A percentile compares a stretch with the other conserved stretches of the same genome.
Evolutionary conservation across 2,888 invertebrate species (phyloP).

Genomic region (Cheilosia scutellata): DNA sequence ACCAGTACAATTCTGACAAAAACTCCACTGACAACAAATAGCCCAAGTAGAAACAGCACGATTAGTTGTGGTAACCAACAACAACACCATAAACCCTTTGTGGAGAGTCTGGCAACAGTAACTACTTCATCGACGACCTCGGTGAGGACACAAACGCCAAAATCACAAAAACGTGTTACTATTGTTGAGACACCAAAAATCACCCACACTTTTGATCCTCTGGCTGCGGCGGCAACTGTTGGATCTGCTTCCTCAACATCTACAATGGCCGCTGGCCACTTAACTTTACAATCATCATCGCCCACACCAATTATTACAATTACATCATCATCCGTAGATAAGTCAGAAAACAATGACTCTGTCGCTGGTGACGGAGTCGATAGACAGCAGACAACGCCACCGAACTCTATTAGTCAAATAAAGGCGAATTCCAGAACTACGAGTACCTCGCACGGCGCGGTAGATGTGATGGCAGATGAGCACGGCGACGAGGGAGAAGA

Average conservation of each 20-base stretch:
- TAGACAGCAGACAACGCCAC: slow-evolving; percentile 45
- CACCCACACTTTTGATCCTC: slow-evolving; percentile 81
- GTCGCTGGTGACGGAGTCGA: slow-evolving; percentile 32
- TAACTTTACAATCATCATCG: slow-evolving; percentile 48
- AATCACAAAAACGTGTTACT: slow-evolving; percentile 83
- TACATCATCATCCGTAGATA: slow-evolving; percentile 73
- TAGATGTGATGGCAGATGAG: slow-evolving; percentile 11
- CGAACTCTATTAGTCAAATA: slow-evolving; percentile 76
- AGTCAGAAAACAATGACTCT: slow-evolving; percentile 34
- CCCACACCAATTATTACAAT: slow-evolving; percentile 79
- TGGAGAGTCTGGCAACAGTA: slow-evolving; percentile 75
- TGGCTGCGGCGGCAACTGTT: slow-evolving; percentile 78
- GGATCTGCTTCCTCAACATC: slow-evolving; percentile 35
- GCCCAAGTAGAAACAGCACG: slow-evolving; percentile 45
- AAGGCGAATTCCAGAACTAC: slow-evolving; percentile 37
- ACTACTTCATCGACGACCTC: slow-evolving; percentile 76
- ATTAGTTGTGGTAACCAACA: slow-evolving; percentile 57
- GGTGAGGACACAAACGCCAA: slow-evolving; percentile 81
- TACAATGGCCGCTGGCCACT: slow-evolving; percentile 18
- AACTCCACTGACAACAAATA: slow-evolving; percentile 39
- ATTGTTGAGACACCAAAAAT: slow-evolving; percentile 82
- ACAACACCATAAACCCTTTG: slow-evolving; percentile 81
- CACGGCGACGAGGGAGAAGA: slow-evolving; percentile 71
- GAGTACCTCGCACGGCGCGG: slow-evolving; percentile 2
- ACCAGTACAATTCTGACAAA: slow-evolving; percentile 78